Evolutionary conservation across 2,797 vertebrate species (phyloP).

Genomic region (Taeniopygia guttata): DNA sequence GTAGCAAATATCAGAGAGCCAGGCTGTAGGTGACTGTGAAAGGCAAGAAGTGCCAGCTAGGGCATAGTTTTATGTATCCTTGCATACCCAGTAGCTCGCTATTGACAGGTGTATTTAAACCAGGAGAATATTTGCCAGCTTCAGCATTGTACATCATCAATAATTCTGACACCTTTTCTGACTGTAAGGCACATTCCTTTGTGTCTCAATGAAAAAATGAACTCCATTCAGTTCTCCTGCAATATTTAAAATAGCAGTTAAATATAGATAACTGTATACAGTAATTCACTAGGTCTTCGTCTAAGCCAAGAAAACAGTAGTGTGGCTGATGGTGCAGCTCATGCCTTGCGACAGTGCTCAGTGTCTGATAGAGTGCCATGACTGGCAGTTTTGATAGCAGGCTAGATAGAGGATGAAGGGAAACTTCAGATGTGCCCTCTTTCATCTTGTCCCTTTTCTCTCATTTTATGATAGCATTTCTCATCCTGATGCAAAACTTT

Average conservation of each 20-base stretch:
- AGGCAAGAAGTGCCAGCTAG: background rate
- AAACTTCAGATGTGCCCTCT: background rate
- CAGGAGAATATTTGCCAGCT: background rate
- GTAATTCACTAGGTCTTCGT: background rate
- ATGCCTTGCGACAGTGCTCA: fast-evolving
- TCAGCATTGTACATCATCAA: background rate
- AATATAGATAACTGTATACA: background rate
- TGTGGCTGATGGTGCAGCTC: background rate
- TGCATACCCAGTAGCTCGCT: background rate
- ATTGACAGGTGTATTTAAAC: background rate
- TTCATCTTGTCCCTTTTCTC: background rate
- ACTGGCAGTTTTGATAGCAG: background rate
- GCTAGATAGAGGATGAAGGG: background rate
- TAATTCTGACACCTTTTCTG: background rate
- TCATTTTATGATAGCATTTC: background rate
- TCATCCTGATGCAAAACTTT: background rate
- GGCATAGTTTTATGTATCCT: background rate
- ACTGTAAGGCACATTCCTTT: background rate
- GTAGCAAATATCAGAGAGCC: background rate
- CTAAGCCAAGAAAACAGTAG: background rate
- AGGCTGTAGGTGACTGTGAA: background rate
- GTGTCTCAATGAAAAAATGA: background rate
- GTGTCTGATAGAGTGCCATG: background rate
- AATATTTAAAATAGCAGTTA: background rate
- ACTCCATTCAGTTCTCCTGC: background rate